These are phyloP conservation scores for Amblyopsis rosae DNA, from an alignment of 2,113 vertebrate genomes.

Conservation along the genomic window DNA sequence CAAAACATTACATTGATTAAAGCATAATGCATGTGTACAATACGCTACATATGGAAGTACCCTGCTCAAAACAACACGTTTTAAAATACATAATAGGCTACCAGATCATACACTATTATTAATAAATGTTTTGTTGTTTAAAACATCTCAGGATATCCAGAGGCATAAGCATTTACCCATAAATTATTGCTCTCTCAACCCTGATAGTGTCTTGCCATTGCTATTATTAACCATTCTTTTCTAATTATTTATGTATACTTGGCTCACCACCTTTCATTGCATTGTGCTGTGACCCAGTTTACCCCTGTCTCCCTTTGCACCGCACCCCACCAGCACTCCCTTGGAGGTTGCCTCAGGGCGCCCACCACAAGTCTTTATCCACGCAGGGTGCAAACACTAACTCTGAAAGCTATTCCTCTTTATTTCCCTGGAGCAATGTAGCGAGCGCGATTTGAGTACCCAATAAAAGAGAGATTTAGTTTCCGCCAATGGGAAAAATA, in stretches of 20 bases:
- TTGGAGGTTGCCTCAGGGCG: no score
- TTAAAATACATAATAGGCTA: not conserved
- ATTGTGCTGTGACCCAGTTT: constrained; percentile 67
- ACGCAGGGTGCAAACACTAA: constrained; percentile 49
- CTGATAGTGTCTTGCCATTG: no score
- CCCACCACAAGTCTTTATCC: constrained; percentile 27
- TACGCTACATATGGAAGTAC: constrained; percentile 8
- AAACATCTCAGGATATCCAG: no score
- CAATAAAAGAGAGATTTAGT: constrained; percentile 50
- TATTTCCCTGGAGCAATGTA: constrained; percentile 64
- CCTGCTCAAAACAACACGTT: constrained; percentile 17
- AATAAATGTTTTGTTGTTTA: no score
- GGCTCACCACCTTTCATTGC: not conserved
- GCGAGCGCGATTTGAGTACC: constrained; percentile 26
- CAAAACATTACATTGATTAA: no score
- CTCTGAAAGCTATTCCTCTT: constrained; percentile 54
- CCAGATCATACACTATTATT: no score
- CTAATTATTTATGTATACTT: not conserved
- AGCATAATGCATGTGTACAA: not conserved
- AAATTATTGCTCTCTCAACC: no score
- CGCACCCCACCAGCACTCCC: no score
- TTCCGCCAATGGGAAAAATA: constrained; percentile 45
- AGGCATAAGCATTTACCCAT: no score
- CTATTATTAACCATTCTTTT: not conserved
- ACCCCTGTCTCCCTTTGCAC: not conserved